Evolutionary conservation across 2,113 vertebrate species (phyloP).

Genomic region (Pluvianellus socialis): DNA sequence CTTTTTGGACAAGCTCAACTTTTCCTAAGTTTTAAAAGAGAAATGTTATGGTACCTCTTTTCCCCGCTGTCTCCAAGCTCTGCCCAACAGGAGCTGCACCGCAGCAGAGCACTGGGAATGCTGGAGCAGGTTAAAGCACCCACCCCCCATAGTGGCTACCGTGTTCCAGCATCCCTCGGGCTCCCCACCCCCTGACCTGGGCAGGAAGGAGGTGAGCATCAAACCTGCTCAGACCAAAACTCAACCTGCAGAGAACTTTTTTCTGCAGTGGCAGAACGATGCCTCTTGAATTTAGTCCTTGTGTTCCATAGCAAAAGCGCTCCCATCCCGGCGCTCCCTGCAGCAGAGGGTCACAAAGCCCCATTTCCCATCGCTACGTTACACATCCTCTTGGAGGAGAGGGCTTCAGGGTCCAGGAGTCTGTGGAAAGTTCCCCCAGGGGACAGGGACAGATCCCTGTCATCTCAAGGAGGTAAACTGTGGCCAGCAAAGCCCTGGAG

Average conservation of each 20-base stretch:
- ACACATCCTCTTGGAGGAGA: background rate
- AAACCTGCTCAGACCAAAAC: background rate
- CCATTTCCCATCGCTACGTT: fast-evolving
- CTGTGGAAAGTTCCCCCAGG: fast-evolving
- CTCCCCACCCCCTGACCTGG: background rate
- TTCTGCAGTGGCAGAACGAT: background rate
- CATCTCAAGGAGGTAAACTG: background rate
- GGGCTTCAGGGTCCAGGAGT: background rate
- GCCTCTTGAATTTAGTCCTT: background rate
- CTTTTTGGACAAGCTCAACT: conserved; percentile 8
- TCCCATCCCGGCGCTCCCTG: background rate
- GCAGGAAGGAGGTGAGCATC: background rate
- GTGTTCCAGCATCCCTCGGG: background rate
- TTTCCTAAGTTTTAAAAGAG: background rate
- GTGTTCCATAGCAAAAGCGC: background rate
- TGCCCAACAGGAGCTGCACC: fast-evolving
- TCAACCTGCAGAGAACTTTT: background rate
- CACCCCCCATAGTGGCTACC: background rate
- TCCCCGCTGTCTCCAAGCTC: background rate
- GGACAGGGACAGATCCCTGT: background rate
- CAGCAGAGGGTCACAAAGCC: background rate
- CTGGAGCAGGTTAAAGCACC: background rate
- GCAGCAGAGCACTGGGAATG: background rate
- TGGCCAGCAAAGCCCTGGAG: background rate
- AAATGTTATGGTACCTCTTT: background rate